Percentiles rank a stretch among this genome's conserved stretches.
Evolutionary conservation across 2,888 invertebrate species (phyloP).

Genomic region (Acanthosepion pharaonis): DNA sequence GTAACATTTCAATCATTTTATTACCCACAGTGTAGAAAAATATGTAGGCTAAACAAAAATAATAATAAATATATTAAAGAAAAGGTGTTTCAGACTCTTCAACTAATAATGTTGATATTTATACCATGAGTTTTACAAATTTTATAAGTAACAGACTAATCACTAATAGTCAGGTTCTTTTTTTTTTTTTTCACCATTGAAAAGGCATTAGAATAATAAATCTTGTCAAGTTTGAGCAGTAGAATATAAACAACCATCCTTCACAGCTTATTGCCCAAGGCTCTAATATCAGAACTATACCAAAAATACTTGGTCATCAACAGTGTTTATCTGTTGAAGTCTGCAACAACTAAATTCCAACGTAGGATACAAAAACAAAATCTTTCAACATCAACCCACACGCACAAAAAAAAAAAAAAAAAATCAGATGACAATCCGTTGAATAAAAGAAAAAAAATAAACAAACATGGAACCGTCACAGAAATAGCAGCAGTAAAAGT

Average conservation of each 20-base stretch:
- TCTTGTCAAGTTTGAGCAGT: background rate
- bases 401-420: background rate
- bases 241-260: background rate
- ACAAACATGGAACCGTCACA: background rate
- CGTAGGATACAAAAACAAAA: background rate
- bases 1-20: too few species aligned
- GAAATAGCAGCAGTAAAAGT: background rate
- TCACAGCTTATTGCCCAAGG: background rate
- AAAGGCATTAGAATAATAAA: background rate
- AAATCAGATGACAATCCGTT: background rate
- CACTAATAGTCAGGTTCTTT: background rate
- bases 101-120: too few species aligned
- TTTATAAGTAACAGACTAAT: background rate
- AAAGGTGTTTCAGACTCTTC: too few species aligned
- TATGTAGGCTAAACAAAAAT: too few species aligned
- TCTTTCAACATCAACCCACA: too few species aligned
- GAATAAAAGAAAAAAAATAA: background rate
- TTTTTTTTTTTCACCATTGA: background rate
- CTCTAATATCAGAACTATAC: background rate
- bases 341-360: background rate
- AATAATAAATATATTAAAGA: too few species aligned
- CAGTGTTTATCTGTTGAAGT: background rate
- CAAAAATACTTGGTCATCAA: background rate
- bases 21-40: too few species aligned
- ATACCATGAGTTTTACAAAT: too few species aligned